Conservation (phyloP, 2,888 invertebrate species). For the Xestia xanthographa region DNA sequence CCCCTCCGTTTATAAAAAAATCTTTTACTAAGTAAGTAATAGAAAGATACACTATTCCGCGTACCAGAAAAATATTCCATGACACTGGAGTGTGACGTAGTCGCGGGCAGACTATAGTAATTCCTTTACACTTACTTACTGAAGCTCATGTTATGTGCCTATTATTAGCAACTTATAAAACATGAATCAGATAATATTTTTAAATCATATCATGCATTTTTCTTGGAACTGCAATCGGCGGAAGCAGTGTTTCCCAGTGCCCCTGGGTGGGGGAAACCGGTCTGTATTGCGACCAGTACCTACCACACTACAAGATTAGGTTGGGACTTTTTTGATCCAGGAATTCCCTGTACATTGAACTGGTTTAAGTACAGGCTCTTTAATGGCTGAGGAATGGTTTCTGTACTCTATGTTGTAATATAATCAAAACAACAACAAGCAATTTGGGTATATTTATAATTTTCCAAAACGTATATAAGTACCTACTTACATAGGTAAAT, state of each 20-base stretch:
- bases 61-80: no score
- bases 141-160: not conserved
- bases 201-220: not conserved
- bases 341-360: slow-evolving; percentile 22
- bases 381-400: not conserved
- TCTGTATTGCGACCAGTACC: slow-evolving; percentile 3
- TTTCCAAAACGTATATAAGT: no score
- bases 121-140: not conserved
- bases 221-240: slow-evolving; percentile 12
- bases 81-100: not conserved
- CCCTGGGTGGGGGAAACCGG: not conserved
- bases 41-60: not conserved
- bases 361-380: not conserved
- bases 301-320: slow-evolving; percentile 5
- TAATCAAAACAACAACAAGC: not conserved
- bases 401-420: not conserved
- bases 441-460: no score
- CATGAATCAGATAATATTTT: slow-evolving; percentile 18
- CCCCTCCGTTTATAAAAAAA: no score
- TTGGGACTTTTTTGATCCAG: slow-evolving; percentile 25
- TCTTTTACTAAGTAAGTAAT: no score
- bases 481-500: no score
- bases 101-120: not conserved
- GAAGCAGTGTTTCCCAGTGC: slow-evolving; percentile 14
- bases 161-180: slow-evolving; percentile 8